Base-by-base conservation (phyloP, 2,797 vertebrate species). In the Myripristis jacobus region DNA sequence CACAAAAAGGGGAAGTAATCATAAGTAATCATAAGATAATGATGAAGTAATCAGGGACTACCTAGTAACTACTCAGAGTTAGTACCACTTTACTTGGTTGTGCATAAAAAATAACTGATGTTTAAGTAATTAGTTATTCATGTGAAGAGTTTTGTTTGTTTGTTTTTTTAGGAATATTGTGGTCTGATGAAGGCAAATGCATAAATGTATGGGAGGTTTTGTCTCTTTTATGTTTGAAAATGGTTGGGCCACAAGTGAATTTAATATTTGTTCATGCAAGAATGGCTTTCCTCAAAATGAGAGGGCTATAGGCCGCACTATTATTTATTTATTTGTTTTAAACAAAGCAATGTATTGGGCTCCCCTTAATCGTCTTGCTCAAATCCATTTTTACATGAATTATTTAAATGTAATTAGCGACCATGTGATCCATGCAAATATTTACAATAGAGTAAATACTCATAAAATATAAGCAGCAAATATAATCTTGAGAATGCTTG, bases 331-430 rank as follows among this genome's bases (percentile, higher is more conserved):
- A 22, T 53, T 65, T 52, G 36, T 62, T 70, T 56, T 54, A 63
- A 76, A 73, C 34, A 73, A 74, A 59, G 41, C 57, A 67, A 34
- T 41, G 12, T 6, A 44, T 31, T 12, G n/a, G 29, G 29, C 29
- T 7, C 8, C 5, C 2, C 16, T 18, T 34, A 3, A 48, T n/a
- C n/a, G 50, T 55, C 66, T n/a, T 65, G 56, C 52, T 80, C n/a
- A 18, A 22, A 77, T 34, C 7, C 15, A 38, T 43, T 47, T 44
- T 50, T 9, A 50, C 19, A 60, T 38, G 70, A 82, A 58, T 79
- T 65, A 19, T 41, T 57, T 65, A 81, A 79, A 85, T 64, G 44
- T 60, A 44, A 63, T 53, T 53, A 64, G 44, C 60, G 62, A 72
- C 65, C 25, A 29, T 21, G 34, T 1, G 3, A 54, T 57, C 46